A percentile compares a stretch with the other conserved stretches of the same genome.
These are phyloP conservation scores for Parapsyche elsis DNA, from an alignment of 1,140 invertebrate genomes.

Conservation along the genomic window DNA sequence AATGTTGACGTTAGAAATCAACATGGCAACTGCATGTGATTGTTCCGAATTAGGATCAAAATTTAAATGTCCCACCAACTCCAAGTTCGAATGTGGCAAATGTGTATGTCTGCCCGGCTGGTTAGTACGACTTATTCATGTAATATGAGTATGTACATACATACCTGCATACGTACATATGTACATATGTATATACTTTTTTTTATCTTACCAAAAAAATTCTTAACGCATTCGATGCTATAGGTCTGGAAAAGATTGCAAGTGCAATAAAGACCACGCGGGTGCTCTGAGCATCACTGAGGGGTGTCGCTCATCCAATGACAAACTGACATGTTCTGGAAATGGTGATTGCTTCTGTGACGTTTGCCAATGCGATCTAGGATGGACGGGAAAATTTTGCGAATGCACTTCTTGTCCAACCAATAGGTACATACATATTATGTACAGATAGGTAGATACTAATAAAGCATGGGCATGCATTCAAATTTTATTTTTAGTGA, in stretches of 20 bases:
- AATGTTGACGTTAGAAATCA: conserved; percentile 63
- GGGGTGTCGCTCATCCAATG: conserved; percentile 60
- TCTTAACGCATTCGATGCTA: too few species aligned
- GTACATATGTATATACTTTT: conserved; percentile 21
- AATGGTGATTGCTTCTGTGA: conserved; percentile 68
- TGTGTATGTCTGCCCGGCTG: conserved; percentile 71
- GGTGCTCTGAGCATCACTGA: conserved; percentile 58
- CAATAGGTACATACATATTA: conserved; percentile 56
- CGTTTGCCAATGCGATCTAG: conserved; percentile 64
- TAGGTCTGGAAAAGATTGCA: conserved; percentile 68
- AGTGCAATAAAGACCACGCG: conserved; percentile 65
- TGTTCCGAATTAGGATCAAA: conserved; percentile 58
- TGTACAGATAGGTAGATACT: too few species aligned
- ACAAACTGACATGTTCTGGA: conserved; percentile 59
- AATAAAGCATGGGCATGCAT: conserved; percentile 29
- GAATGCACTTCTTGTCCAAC: conserved; percentile 66
- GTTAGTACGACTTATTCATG: conserved; percentile 59
- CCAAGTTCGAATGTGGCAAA: conserved; percentile 68
- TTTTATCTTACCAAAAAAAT: too few species aligned
- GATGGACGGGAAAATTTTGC: conserved; percentile 66
- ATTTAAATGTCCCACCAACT: conserved; percentile 63
- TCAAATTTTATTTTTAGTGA: conserved; percentile 59
- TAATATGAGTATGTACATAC: background rate
- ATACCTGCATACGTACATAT: conserved; percentile 27
- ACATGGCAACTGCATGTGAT: conserved; percentile 65